phyloP scores from a whole-genome alignment of 2,797 vertebrate genomes.

The Numenius phaeopus region DNA sequence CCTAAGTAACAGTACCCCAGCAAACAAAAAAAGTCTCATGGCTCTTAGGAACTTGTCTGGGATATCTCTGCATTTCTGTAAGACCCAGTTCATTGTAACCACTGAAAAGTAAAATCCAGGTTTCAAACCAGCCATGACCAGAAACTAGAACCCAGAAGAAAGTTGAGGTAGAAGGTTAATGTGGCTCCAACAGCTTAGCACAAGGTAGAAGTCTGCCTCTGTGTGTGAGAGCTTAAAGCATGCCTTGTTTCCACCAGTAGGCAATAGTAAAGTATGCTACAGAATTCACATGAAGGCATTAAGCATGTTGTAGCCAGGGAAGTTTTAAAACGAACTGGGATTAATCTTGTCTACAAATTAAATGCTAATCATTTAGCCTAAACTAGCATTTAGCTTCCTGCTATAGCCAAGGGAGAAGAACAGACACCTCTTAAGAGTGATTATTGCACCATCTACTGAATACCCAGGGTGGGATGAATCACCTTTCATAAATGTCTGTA shows the following conservation, averaged over 20 bases:
- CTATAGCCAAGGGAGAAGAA: not conserved
- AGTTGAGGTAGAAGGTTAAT: not conserved
- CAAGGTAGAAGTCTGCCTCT: not conserved
- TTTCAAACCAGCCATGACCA: not conserved
- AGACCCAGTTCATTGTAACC: not conserved
- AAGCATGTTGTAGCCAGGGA: not conserved
- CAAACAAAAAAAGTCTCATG: not conserved
- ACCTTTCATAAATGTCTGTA: not conserved
- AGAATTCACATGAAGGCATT: not conserved
- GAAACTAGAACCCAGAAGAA: not conserved
- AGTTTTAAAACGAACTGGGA: constrained; percentile 1
- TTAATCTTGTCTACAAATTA: constrained; percentile 43
- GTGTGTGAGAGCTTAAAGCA: not conserved
- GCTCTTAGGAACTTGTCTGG: not conserved
- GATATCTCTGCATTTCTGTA: not conserved
- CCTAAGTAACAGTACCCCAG: not conserved
- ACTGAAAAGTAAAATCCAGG: not conserved
- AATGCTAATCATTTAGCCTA: constrained; percentile 23
- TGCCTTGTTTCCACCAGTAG: not conserved
- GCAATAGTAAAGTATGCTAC: not conserved
- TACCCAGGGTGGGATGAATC: not conserved
- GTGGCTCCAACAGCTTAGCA: not conserved
- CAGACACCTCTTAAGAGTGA: constrained; percentile 4
- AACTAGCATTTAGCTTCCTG: not conserved
- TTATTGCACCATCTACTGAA: not conserved